These are phyloP conservation scores for Microctenopoma steveboyesi DNA, from an alignment of 2,797 vertebrate genomes.

Conservation along the genomic window DNA sequence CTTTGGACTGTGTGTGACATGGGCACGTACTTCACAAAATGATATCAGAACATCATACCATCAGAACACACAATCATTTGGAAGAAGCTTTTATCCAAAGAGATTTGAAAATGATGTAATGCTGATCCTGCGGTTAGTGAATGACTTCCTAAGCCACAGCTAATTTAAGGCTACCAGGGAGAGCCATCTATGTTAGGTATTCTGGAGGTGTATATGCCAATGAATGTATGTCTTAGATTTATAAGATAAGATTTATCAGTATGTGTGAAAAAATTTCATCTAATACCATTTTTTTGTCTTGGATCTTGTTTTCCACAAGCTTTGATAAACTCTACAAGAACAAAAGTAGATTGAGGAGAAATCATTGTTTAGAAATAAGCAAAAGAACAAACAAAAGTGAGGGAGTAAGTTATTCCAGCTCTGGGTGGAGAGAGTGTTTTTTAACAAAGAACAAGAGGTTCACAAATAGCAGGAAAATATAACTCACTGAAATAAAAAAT, in stretches of 20 bases:
- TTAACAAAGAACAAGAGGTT: conserved; percentile 43
- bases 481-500: conserved; percentile 13
- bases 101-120: no score
- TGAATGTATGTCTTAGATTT: background rate
- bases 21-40: no score
- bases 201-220: background rate
- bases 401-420: conserved; percentile 57
- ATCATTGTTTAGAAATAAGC: conserved; percentile 48
- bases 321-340: conserved; percentile 30
- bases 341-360: conserved; percentile 45
- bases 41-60: no score
- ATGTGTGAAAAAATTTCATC: background rate
- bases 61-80: no score
- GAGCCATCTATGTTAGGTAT: background rate
- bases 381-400: conserved; percentile 43
- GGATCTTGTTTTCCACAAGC: background rate
- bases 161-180: background rate
- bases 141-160: background rate
- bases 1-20: no score
- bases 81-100: no score
- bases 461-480: conserved; percentile 40
- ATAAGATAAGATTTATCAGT: background rate
- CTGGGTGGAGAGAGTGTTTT: conserved; percentile 21
- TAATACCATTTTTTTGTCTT: background rate
- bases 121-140: no score